Evolutionary conservation across 2,888 invertebrate genomes (phyloP).

Genomic region (Octodonta nipae): DNA sequence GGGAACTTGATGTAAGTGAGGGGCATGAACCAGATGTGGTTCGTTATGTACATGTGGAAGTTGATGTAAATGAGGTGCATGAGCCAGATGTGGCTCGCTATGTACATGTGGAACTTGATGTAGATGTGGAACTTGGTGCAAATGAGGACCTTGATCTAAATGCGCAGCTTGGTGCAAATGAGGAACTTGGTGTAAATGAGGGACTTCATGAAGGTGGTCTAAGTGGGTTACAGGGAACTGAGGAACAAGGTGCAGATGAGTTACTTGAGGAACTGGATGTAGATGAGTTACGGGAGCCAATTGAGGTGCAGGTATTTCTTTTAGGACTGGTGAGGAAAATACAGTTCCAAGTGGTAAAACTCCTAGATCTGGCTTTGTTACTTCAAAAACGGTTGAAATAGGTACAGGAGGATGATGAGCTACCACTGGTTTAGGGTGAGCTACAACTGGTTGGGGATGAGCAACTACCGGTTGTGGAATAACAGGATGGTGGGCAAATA

Average conservation of each 20-base stretch:
- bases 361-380: constrained; percentile 24
- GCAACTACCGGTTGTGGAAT: neutral
- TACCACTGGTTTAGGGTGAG: constrained; percentile 4
- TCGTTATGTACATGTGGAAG: constrained; percentile 5
- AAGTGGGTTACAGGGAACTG: neutral
- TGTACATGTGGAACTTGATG: constrained; percentile 6
- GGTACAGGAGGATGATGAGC: constrained; percentile 12
- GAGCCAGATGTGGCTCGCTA: constrained; percentile 5
- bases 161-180: constrained; percentile 4
- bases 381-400: constrained; percentile 22
- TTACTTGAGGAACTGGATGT: constrained; percentile 3
- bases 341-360: constrained; percentile 24
- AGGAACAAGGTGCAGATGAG: neutral
- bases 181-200: constrained; percentile 4
- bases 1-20: constrained; percentile 4
- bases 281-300: constrained; percentile 4
- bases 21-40: constrained; percentile 2
- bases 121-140: constrained; percentile 1
- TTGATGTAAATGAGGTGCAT: constrained; percentile 9
- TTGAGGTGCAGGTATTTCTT: constrained; percentile 13
- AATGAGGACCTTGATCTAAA: constrained; percentile 6
- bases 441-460: constrained; percentile 6
- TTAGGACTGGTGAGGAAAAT: constrained; percentile 21
- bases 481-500: constrained; percentile 2
- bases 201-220: neutral